Evolutionary conservation across 2,888 invertebrate genomes (phyloP).

Genomic region (Metellina segmentata): DNA sequence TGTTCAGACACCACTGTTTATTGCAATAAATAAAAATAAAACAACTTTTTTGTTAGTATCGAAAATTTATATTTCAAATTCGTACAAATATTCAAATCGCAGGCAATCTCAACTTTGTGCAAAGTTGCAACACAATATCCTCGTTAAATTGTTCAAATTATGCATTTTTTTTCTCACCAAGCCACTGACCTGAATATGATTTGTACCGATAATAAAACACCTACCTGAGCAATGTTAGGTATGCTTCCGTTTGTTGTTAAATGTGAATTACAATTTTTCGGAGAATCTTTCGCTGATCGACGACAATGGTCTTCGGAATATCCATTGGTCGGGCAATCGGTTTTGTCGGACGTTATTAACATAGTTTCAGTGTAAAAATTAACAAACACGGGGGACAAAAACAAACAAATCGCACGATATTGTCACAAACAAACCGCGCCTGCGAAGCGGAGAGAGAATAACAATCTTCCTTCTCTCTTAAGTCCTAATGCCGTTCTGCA

Average conservation of each 20-base stretch:
- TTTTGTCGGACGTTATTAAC: conserved; percentile 62
- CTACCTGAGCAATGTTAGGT: conserved; percentile 44
- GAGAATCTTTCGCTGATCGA: conserved; percentile 1
- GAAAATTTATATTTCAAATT: no score
- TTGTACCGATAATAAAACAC: neutral
- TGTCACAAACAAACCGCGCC: conserved; percentile 58
- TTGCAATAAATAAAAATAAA: neutral
- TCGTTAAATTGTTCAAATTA: neutral
- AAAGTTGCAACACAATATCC: neutral
- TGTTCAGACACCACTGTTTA: neutral
- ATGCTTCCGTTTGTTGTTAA: conserved; percentile 43
- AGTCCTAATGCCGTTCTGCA: neutral
- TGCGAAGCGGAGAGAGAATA: conserved; percentile 19
- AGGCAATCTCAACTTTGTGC: neutral
- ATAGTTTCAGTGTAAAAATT: conserved; percentile 34
- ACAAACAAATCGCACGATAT: conserved; percentile 24
- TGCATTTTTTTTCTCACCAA: neutral
- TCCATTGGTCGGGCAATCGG: conserved; percentile 36
- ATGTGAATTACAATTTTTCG: conserved; percentile 44
- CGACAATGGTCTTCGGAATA: conserved; percentile 31
- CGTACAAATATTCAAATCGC: neutral
- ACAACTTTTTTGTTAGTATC: neutral
- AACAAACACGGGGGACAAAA: conserved; percentile 32
- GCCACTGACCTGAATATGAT: neutral
- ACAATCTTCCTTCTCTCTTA: conserved; percentile 41